A percentile compares a stretch with the other conserved stretches of the same genome.
Conservation (phyloP, 1,140 invertebrate species). For the Macrobrachium rosenbergii region DNA sequence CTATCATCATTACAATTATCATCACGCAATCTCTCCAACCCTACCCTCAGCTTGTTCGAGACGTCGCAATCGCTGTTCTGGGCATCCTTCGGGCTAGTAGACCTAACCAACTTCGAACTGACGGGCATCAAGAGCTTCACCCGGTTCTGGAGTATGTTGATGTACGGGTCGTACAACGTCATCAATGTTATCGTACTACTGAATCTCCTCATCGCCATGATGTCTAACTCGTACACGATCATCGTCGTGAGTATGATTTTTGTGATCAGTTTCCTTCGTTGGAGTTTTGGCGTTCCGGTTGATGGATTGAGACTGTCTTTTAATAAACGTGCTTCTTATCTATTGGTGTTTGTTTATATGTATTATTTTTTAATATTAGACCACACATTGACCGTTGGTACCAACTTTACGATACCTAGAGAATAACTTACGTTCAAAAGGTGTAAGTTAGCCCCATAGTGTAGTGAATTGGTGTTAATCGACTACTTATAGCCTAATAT, state of each 20-base stretch:
- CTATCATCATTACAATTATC: too few relatives aligned
- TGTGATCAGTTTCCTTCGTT: neutral
- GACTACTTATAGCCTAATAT: too few relatives aligned
- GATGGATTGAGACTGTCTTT: too few relatives aligned
- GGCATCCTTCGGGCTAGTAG: conserved; percentile 93
- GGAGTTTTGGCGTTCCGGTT: too few relatives aligned
- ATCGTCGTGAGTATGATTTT: conserved; percentile 81
- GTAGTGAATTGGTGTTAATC: too few relatives aligned
- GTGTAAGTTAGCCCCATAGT: too few relatives aligned
- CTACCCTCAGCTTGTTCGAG: conserved; percentile 85
- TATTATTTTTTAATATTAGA: too few relatives aligned
- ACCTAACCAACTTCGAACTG: conserved; percentile 87
- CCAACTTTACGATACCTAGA: too few relatives aligned
- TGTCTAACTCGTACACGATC: conserved; percentile 94
- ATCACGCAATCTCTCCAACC: conserved; percentile 33
- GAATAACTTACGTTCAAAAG: too few relatives aligned
- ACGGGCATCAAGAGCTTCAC: conserved; percentile 90
- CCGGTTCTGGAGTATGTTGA: conserved; percentile 87
- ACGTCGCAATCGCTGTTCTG: conserved; percentile 94
- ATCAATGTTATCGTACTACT: conserved; percentile 93
- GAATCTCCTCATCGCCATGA: conserved; percentile 97
- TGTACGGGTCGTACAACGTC: conserved; percentile 90
- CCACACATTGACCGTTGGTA: too few relatives aligned
- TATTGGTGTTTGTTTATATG: too few relatives aligned
- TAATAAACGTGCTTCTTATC: too few relatives aligned